phyloP scores from a whole-genome alignment of 2,113 vertebrate genomes.

The Pyxicephalus adspersus region DNA sequence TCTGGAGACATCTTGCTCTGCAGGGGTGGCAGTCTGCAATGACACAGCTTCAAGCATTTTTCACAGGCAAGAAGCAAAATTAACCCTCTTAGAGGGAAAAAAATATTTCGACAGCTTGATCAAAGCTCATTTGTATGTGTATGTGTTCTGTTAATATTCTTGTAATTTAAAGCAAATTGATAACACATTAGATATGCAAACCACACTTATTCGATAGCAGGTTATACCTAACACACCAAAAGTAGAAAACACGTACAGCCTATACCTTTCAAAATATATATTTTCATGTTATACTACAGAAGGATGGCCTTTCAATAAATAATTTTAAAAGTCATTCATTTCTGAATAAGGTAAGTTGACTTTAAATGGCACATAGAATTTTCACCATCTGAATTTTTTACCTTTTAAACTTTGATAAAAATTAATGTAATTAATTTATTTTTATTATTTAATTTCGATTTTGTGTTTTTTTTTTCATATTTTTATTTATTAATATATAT shows the following conservation, averaged over 20 bases:
- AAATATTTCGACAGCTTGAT: conserved; percentile 71
- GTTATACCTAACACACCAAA: neutral
- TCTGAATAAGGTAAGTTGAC: conserved; percentile 36
- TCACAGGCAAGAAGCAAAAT: conserved; percentile 84
- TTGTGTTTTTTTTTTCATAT: neutral
- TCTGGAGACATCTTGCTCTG: conserved; percentile 81
- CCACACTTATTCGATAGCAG: conserved; percentile 29
- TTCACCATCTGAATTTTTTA: no score
- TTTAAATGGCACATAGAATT: neutral
- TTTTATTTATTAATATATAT: neutral
- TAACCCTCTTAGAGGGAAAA: conserved; percentile 69
- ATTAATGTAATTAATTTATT: neutral
- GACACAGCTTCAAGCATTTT: conserved; percentile 84
- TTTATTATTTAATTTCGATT: neutral
- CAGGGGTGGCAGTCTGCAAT: conserved; percentile 83
- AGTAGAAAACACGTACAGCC: neutral
- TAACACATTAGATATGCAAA: conserved; percentile 60
- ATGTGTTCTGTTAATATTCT: conserved; percentile 60
- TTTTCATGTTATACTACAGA: conserved; percentile 4
- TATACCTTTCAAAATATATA: neutral
- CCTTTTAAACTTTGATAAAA: no score
- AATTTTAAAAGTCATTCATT: neutral
- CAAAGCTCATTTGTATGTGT: conserved; percentile 66
- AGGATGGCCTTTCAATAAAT: neutral
- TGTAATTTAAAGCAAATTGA: conserved; percentile 62